Evolutionary conservation across 1,140 invertebrate species (phyloP).

Genomic region (Lasioglossum baleicum): DNA sequence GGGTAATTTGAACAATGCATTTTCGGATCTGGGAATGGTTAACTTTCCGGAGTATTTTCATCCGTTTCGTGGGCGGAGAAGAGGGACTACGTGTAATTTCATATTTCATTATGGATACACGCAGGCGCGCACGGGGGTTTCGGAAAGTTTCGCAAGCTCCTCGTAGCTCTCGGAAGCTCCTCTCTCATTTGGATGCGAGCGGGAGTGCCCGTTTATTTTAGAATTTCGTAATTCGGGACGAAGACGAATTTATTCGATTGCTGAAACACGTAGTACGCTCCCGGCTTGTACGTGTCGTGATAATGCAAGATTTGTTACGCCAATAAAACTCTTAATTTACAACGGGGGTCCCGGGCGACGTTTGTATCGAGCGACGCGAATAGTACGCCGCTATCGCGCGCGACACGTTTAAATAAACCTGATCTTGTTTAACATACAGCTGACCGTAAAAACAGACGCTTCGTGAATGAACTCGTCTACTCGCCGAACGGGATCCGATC

Average conservation of each 20-base stretch:
- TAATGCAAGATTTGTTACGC: conserved; percentile 51
- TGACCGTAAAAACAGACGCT: neutral
- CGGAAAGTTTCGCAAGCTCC: conserved; percentile 51
- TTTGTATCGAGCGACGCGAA: conserved; percentile 1
- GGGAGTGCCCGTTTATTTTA: conserved; percentile 56
- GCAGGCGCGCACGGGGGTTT: conserved; percentile 20
- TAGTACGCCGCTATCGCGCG: neutral
- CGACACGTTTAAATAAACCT: conserved; percentile 4
- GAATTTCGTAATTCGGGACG: conserved; percentile 59
- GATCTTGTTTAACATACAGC: neutral
- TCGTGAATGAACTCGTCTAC: neutral
- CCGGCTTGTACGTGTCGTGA: conserved; percentile 21
- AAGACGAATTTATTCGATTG: conserved; percentile 64
- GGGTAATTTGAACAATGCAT: neutral
- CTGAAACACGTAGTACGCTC: conserved; percentile 51
- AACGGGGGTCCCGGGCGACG: neutral
- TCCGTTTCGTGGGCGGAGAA: neutral
- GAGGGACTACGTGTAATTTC: neutral
- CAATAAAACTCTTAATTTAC: conserved; percentile 39
- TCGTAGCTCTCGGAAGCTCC: conserved; percentile 25
- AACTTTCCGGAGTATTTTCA: neutral
- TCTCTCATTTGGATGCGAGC: conserved; percentile 47
- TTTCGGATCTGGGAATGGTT: neutral
- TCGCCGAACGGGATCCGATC: too few relatives aligned
- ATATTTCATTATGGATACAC: conserved; percentile 35